These are phyloP conservation scores for Allygus modestus DNA, from an alignment of 2,888 invertebrate genomes.

Conservation along the genomic window DNA sequence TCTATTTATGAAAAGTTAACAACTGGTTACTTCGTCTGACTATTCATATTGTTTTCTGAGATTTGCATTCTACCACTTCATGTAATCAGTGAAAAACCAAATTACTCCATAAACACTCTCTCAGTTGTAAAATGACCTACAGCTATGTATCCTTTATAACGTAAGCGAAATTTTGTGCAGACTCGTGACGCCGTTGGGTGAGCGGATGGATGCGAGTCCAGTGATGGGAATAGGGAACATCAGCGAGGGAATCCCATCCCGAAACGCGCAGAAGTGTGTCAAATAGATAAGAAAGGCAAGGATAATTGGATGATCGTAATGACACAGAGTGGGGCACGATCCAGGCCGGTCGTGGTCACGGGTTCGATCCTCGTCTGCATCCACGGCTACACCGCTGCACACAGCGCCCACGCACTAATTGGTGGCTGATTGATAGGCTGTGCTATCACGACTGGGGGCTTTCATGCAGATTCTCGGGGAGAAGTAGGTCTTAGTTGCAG, in stretches of 20 bases:
- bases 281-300: constrained; percentile 38
- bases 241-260: neutral
- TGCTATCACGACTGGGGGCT: neutral
- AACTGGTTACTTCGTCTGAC: no score
- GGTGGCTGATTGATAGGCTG: neutral
- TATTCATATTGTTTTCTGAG: no score
- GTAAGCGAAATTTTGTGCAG: no score
- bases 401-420: constrained; percentile 1
- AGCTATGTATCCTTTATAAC: no score
- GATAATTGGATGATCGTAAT: constrained; percentile 26
- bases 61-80: no score
- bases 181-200: no score
- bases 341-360: constrained; percentile 35
- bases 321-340: constrained; percentile 32
- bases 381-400: no score
- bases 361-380: no score
- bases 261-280: constrained; percentile 17
- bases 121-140: no score
- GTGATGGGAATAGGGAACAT: neutral
- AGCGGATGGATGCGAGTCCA: neutral
- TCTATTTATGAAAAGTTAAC: no score
- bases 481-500: neutral
- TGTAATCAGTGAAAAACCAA: no score
- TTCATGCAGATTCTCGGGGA: neutral
- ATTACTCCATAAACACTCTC: no score